A percentile compares a stretch with the other conserved stretches of the same genome.
Conservation (phyloP, 2,888 invertebrate genomes). For the Apamea anceps region DNA sequence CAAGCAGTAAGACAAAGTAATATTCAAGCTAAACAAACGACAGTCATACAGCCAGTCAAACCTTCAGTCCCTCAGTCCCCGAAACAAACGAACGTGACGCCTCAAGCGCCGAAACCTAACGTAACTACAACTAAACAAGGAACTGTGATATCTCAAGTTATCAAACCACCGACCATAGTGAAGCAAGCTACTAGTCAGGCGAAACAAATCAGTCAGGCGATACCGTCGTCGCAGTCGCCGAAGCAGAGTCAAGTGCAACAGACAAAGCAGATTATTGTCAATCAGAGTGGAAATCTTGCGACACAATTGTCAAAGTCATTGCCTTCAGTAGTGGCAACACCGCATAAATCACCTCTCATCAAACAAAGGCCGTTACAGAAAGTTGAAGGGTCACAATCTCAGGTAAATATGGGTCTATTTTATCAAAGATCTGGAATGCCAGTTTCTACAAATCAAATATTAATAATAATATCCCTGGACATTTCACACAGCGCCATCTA, state of each 20-base stretch:
- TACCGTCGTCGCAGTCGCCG: slow-evolving; percentile 70
- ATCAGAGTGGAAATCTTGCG: slow-evolving; percentile 51
- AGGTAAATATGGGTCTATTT: slow-evolving; percentile 64
- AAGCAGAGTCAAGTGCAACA: slow-evolving; percentile 71
- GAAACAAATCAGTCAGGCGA: slow-evolving; percentile 56
- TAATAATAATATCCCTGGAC: no score
- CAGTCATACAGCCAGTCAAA: slow-evolving; percentile 56
- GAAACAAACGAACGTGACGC: slow-evolving; percentile 56
- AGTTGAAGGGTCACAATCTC: slow-evolving; percentile 73
- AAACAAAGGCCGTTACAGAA: slow-evolving; percentile 82
- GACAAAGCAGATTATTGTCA: slow-evolving; percentile 67
- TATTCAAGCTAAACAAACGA: slow-evolving; percentile 65
- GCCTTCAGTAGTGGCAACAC: slow-evolving; percentile 77
- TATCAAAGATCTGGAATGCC: not conserved
- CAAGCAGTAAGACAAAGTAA: slow-evolving; percentile 74
- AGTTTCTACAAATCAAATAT: not conserved
- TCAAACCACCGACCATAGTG: slow-evolving; percentile 54
- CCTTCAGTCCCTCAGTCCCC: slow-evolving; percentile 59
- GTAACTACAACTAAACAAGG: slow-evolving; percentile 49
- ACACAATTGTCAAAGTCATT: slow-evolving; percentile 72
- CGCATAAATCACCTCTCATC: slow-evolving; percentile 81
- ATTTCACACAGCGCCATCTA: no score
- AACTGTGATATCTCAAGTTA: slow-evolving; percentile 55
- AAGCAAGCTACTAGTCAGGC: slow-evolving; percentile 60
- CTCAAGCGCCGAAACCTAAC: slow-evolving; percentile 58